phyloP scores from a whole-genome alignment of 1,140 invertebrate genomes.

The Brachionus koreanus region DNA sequence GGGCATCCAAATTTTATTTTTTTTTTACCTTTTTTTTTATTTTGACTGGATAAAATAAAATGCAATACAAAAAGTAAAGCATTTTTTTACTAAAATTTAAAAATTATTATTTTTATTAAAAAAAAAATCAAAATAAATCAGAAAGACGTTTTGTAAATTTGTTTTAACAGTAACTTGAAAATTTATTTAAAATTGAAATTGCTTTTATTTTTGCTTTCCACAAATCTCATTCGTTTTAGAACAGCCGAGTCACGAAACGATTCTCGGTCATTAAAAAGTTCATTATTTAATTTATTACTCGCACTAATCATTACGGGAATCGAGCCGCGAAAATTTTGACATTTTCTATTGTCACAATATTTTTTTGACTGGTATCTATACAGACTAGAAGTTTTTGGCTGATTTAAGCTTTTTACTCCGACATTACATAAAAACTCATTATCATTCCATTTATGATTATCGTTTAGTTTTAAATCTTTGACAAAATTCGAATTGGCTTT shows the following conservation, averaged over 20 bases:
- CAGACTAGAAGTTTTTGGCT: neutral
- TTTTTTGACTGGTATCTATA: neutral
- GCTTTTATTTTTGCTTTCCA: neutral
- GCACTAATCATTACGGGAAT: neutral
- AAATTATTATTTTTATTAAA: too few relatives aligned
- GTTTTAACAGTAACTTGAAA: neutral
- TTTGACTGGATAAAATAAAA: too few relatives aligned
- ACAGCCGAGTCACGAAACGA: neutral
- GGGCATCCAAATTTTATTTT: too few relatives aligned
- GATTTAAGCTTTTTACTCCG: neutral
- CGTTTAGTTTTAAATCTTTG: neutral
- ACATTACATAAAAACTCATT: neutral
- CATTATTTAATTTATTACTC: neutral
- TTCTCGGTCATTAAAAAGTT: neutral
- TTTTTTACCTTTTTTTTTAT: too few relatives aligned
- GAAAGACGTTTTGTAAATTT: neutral
- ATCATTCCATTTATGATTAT: neutral
- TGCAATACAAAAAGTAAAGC: too few relatives aligned
- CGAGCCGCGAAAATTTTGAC: conserved; percentile 9
- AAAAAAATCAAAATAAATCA: neutral
- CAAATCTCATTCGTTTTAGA: neutral
- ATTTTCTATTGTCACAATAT: conserved; percentile 15
- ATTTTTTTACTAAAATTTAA: too few relatives aligned
- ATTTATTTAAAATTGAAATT: neutral
- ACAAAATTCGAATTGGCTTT: neutral